Conservation (phyloP, 2,797 vertebrate genomes). For the Champsocephalus esox region DNA sequence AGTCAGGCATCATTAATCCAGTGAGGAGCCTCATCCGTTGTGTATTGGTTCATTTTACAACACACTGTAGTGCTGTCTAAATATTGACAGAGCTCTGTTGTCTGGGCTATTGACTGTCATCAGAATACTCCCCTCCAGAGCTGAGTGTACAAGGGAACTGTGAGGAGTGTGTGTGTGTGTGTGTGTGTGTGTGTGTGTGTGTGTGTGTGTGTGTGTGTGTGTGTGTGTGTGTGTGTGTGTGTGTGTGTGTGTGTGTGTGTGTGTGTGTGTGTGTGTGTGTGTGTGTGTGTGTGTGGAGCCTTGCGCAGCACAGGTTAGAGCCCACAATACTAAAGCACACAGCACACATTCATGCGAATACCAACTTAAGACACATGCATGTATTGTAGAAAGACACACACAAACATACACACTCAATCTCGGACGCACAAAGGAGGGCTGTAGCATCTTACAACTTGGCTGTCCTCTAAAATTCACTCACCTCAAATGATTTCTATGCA, state of each 20-base stretch:
- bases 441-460: conserved; percentile 62
- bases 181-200: conserved; percentile 9
- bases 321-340: background rate
- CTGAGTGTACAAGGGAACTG: conserved; percentile 50
- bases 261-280: conserved; percentile 18
- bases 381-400: background rate
- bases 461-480: conserved; percentile 85
- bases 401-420: conserved; percentile 24
- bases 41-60: conserved; percentile 83
- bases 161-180: conserved; percentile 26
- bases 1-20: conserved; percentile 84
- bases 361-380: conserved; percentile 27
- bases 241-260: conserved; percentile 9
- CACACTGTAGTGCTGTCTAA: conserved; percentile 79
- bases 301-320: conserved; percentile 11
- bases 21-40: conserved; percentile 76
- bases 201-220: conserved; percentile 7
- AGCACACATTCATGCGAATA: background rate
- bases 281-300: conserved; percentile 6
- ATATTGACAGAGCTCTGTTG: conserved; percentile 83
- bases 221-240: conserved; percentile 10
- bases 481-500: conserved; percentile 91
- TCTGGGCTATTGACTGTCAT: conserved; percentile 82
- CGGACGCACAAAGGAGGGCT: conserved; percentile 23
- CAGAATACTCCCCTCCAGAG: conserved; percentile 68